phyloP scores from a whole-genome alignment of 2,113 vertebrate genomes.

The Eupsittula cactorum region DNA sequence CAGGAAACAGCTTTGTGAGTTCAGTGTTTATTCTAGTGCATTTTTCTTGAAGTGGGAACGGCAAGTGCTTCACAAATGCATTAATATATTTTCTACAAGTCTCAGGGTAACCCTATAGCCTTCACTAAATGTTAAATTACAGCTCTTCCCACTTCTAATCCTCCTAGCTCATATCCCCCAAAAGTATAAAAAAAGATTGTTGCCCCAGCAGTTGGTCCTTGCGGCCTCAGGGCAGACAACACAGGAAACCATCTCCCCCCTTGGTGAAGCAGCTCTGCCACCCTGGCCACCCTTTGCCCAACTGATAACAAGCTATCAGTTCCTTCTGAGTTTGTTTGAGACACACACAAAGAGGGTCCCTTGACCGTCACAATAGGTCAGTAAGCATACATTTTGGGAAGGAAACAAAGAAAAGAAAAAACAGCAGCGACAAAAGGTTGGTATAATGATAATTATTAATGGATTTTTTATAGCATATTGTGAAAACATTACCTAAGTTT shows the following conservation, averaged over 20 bases:
- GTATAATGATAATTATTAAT: neutral
- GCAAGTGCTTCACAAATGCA: neutral
- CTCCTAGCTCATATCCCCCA: neutral
- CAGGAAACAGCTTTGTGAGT: neutral
- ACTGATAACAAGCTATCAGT: neutral
- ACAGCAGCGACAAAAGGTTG: neutral
- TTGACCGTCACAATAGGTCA: neutral
- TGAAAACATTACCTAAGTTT: neutral
- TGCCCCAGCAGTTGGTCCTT: neutral
- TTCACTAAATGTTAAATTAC: neutral
- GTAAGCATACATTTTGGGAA: rapidly evolving
- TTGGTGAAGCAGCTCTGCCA: neutral
- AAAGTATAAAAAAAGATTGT: neutral
- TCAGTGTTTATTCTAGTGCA: neutral
- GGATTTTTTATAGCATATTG: neutral
- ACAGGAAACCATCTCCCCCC: neutral
- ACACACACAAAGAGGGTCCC: neutral
- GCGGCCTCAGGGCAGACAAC: neutral
- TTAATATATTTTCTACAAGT: neutral
- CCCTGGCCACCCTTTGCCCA: neutral
- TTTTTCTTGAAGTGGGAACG: neutral
- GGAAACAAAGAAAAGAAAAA: neutral
- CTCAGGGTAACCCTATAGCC: neutral
- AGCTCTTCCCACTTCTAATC: neutral
- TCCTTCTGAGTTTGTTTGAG: neutral